These are phyloP conservation scores for Arbacia lixula DNA, from an alignment of 53 echinoderm and acorn worm species.

Conservation along the genomic window DNA sequence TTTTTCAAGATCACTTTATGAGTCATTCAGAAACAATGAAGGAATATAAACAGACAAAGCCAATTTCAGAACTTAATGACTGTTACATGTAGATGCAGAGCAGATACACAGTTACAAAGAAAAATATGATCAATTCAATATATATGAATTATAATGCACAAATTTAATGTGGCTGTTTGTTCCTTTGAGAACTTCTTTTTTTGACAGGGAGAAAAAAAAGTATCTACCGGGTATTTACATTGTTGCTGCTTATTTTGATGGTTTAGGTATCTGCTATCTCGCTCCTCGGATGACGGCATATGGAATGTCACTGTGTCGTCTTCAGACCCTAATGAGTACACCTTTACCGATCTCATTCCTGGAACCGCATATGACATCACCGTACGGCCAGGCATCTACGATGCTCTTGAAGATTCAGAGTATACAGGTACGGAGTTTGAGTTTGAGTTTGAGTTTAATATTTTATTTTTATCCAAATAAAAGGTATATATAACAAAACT, in stretches of 20 bases:
- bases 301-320: neutral
- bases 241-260: neutral
- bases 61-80: no score
- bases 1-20: no score
- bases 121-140: no score
- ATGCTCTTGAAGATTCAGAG: neutral
- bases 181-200: no score
- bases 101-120: no score
- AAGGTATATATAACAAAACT: no score
- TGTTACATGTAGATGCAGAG: no score
- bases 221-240: neutral
- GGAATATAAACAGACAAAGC: no score
- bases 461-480: neutral
- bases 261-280: slow-evolving; percentile 9
- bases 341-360: neutral
- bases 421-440: slow-evolving; percentile 6
- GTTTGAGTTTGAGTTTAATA: neutral
- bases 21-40: no score
- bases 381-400: slow-evolving; percentile 7
- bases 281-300: neutral
- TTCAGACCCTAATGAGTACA: slow-evolving; percentile 3
- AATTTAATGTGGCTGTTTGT: no score
- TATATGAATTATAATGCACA: no score
- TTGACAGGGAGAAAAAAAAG: no score
- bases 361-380: slow-evolving; percentile 42